Conservation (phyloP, 2,113 vertebrate genomes). For the Fukomys damarensis region DNA sequence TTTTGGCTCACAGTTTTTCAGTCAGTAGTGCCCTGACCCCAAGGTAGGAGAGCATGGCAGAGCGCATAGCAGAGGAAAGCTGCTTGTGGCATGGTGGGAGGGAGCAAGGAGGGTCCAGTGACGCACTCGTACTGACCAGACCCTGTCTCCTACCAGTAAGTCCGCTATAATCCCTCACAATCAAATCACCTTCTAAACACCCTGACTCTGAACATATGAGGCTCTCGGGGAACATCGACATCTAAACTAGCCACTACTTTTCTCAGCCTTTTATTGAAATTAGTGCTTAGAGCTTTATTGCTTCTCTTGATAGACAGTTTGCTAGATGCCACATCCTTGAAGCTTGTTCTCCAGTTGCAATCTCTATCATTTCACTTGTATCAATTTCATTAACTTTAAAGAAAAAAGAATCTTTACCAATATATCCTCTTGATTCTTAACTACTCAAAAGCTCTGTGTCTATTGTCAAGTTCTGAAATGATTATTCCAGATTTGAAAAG, state of each 20-base stretch:
- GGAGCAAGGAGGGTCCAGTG: not conserved
- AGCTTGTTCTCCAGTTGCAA: not conserved
- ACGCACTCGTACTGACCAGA: not conserved
- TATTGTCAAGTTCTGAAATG: not conserved
- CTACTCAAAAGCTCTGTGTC: not conserved
- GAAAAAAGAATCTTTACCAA: not conserved
- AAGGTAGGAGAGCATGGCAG: not conserved
- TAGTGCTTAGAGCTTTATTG: not conserved
- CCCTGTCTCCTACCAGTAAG: not conserved
- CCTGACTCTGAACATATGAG: not conserved
- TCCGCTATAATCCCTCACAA: not conserved
- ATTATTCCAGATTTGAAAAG: slow-evolving; percentile 20
- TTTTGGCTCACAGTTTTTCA: not conserved
- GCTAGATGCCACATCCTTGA: not conserved
- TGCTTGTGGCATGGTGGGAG: not conserved
- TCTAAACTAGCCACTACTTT: not conserved
- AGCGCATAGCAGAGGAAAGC: not conserved
- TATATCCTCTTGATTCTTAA: not conserved
- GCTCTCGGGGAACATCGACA: not conserved
- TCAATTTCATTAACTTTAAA: not conserved
- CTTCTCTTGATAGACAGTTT: not conserved
- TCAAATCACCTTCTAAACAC: not conserved
- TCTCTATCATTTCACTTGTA: not conserved
- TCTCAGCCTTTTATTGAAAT: not conserved
- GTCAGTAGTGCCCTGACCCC: not conserved